A percentile compares a stretch with the other conserved stretches of the same genome.
Evolutionary conservation across 2,888 invertebrate species (phyloP).

Genomic region (Mallateleia sp.): DNA sequence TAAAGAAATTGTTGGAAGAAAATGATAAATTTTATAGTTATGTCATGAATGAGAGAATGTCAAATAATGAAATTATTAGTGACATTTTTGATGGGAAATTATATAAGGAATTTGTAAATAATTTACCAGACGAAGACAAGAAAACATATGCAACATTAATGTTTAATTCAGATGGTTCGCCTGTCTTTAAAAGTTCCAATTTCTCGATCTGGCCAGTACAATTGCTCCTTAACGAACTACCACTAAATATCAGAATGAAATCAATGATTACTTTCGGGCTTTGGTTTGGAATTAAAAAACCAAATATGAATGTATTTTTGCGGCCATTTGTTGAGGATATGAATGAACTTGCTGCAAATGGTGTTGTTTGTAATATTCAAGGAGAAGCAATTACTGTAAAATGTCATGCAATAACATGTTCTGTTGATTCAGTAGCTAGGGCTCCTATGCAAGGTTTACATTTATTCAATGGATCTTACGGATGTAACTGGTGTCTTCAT

Average conservation of each 20-base stretch:
- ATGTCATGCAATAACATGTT: neutral
- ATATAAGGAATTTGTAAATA: constrained; percentile 27
- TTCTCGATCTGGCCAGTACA: constrained; percentile 15
- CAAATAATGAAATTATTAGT: neutral
- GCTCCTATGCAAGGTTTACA: constrained; percentile 7
- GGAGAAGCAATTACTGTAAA: neutral
- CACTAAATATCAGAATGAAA: neutral
- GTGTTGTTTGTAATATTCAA: neutral
- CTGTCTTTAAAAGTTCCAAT: constrained; percentile 5
- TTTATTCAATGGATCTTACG: neutral
- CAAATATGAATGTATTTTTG: neutral
- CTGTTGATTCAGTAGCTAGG: constrained; percentile 13
- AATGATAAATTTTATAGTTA: constrained; percentile 5
- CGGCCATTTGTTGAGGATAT: neutral
- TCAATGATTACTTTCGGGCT: neutral
- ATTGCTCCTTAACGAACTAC: constrained; percentile 8
- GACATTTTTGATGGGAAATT: constrained; percentile 30
- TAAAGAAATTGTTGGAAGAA: neutral
- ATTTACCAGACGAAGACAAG: constrained; percentile 17
- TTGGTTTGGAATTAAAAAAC: neutral
- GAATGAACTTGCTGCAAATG: neutral
- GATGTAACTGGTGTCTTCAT: constrained; percentile 12
- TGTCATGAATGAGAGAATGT: neutral
- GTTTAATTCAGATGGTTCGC: constrained; percentile 1
- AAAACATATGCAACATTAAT: constrained; percentile 28